Evolutionary conservation across 2,113 vertebrate genomes (phyloP), one percentile per base, ranked within the genome.

Genomic region (Centropristis striata): DNA sequence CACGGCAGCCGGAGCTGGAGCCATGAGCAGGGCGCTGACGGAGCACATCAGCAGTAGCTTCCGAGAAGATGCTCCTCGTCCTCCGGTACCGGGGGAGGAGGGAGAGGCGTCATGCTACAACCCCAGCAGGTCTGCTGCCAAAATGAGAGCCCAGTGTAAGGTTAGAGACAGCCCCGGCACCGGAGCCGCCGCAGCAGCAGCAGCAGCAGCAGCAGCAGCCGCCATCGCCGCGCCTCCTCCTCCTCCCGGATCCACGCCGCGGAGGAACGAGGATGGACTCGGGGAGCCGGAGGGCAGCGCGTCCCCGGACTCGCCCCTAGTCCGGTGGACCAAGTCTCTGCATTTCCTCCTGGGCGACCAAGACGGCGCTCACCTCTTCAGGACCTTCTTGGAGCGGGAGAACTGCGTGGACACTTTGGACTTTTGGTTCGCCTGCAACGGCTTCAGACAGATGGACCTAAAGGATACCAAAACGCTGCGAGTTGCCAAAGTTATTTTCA

Each of bases 361-460:
- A 86, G 98, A 99, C 85, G 98, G 98, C 41, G 97, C 98, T 78
- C 97, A 98, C 71, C 98, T 99, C 74, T 99, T 99, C 88, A 96
- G 97, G 95, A 98, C 96, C 88, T 99, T 98, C 81, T 81, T 99
- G 96, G 98, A 99, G 92, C 95, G 96, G 90, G 97, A 99, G 89
- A 97, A 97, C 88, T 98, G 97, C 61, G 98, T 98, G 93, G 98
- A 99, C 95, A 96, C 97, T 25, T 93, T 99, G 92, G 98, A 99
- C 94, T 99, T 99, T 89, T 99, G 98, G 98, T 99, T 99, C 78
- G 98, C 98, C 91, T 99, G 98, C 93, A 99, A 98, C 74, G 98
- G 98, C 25, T 99, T 99, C 96, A 94, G 98, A 92, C 97, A 98
- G 86, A 99, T 99, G 98, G 97, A 98, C 97, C 93, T 98, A 90